Evolutionary conservation across 2,888 invertebrate species (phyloP).

Genomic region (Volucella bombylans): DNA sequence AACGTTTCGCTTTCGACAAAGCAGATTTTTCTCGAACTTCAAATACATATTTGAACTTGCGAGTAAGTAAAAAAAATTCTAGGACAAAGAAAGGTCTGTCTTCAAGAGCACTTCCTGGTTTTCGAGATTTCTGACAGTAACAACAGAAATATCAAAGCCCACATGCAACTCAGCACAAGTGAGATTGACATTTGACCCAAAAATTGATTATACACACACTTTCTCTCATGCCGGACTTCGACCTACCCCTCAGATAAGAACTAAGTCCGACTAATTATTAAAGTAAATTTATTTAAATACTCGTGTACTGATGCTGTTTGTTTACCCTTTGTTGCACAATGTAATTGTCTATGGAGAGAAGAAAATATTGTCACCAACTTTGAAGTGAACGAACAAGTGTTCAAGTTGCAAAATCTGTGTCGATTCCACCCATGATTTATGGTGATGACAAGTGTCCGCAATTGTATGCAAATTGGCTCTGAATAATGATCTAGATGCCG

Average conservation of each 20-base stretch:
- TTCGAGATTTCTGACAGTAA: too few species aligned
- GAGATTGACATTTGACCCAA: slow-evolving; percentile 10
- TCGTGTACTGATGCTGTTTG: background rate
- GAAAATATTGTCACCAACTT: slow-evolving; percentile 15
- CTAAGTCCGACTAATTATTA: slow-evolving; percentile 31
- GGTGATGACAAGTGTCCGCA: slow-evolving; percentile 26
- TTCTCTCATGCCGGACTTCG: background rate
- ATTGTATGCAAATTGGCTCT: slow-evolving; percentile 49
- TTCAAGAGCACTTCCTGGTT: background rate
- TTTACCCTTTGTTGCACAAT: slow-evolving; percentile 11
- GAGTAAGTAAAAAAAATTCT: too few species aligned
- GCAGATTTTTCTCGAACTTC: too few species aligned
- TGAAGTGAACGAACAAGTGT: background rate
- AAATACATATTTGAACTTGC: too few species aligned
- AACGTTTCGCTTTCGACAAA: too few species aligned
- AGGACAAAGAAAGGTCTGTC: too few species aligned
- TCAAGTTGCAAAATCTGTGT: background rate
- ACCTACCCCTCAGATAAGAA: slow-evolving; percentile 9
- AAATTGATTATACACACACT: slow-evolving; percentile 22
- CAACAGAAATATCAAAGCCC: too few species aligned
- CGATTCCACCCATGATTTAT: slow-evolving; percentile 45
- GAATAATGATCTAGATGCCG: slow-evolving; percentile 37
- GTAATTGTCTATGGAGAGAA: slow-evolving; percentile 16
- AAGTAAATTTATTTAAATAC: slow-evolving; percentile 34
- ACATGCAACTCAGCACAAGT: background rate